Base-by-base conservation (phyloP, 2,113 vertebrate genomes). In the Zootoca vivipara region DNA sequence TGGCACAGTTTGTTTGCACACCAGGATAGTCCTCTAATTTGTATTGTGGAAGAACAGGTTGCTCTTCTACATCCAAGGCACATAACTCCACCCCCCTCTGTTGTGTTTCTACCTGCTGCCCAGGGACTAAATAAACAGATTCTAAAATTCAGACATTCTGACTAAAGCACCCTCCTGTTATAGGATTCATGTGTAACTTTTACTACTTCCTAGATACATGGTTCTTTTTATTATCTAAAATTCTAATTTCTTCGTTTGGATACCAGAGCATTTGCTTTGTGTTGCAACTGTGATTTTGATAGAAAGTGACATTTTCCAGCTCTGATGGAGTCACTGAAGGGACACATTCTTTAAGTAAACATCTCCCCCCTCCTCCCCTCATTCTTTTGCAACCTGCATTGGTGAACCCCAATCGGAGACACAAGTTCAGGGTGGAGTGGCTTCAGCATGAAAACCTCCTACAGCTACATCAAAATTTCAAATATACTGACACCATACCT, bases 301-400 rank as follows among this genome's bases (percentile, higher is more conserved):
- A 91, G 92, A 93, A 89, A 74, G 77, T 94, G 93, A 91, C 87
- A 93, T 92, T 96, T 94, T 85, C 70, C 70, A 56, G 80, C 33
- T 89, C 89, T 92, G 70, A 90, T 89, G 46, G 62, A 89, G 94
- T 94, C 90, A 91, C 15, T 85, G 87, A 92, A 91, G 56, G 93
- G 89, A 87, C 62, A 30, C 40, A 18, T 18, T 89, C 20, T 90
- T 90, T 85, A 85, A 90, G 78, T 67, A 90, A 93, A 83, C 7
- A 26, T 77, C 84, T 82, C 42, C 40, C 24, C 3, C 16, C 30
- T 15, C 30, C 70, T 24, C 72, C 13, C 24, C 72, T 7, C 78
- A 0, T 38, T 90, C 3, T 26, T 89, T 56, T 30, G 90, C 46
- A 35, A 75, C 56, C 16, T 80, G 74, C 2, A 6, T 9, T 81